Evolutionary conservation across 2,113 vertebrate genomes (phyloP).

Genomic region (Anolis sagrei): DNA sequence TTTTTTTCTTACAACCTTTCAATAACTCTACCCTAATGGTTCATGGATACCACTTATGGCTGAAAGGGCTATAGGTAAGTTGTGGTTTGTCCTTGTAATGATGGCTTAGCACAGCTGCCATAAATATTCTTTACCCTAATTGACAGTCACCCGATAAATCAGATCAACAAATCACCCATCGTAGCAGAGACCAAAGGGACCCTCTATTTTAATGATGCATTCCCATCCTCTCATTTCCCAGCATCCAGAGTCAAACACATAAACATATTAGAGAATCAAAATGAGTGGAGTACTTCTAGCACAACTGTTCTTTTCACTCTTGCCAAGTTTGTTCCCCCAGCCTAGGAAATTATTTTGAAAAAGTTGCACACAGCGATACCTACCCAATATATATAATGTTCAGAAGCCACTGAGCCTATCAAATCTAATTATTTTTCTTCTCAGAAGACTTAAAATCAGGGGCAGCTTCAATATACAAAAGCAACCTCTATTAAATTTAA

Average conservation of each 20-base stretch:
- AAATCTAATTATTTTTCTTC: slow-evolving; percentile 25
- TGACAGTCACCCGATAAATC: neutral
- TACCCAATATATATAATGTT: slow-evolving; percentile 12
- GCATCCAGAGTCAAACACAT: neutral
- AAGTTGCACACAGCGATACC: neutral
- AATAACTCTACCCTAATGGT: too few species aligned
- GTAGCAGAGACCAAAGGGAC: neutral
- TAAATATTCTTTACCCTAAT: neutral
- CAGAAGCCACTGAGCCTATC: slow-evolving; percentile 31
- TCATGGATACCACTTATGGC: too few species aligned
- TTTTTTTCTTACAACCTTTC: too few species aligned
- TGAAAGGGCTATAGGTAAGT: neutral
- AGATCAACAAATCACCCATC: neutral
- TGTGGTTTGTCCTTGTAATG: too few species aligned
- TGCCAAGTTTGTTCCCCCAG: neutral
- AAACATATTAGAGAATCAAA: neutral
- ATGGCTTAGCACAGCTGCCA: neutral
- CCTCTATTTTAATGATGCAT: neutral
- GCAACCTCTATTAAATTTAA: slow-evolving; percentile 34
- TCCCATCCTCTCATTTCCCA: neutral
- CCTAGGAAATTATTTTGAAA: neutral
- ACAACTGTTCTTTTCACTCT: neutral
- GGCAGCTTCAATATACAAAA: slow-evolving; percentile 37
- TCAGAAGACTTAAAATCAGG: slow-evolving; percentile 31
- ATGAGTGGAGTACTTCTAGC: neutral